Conservation (phyloP, 2,797 vertebrate species). For the Danio jaintianensis region DNA sequence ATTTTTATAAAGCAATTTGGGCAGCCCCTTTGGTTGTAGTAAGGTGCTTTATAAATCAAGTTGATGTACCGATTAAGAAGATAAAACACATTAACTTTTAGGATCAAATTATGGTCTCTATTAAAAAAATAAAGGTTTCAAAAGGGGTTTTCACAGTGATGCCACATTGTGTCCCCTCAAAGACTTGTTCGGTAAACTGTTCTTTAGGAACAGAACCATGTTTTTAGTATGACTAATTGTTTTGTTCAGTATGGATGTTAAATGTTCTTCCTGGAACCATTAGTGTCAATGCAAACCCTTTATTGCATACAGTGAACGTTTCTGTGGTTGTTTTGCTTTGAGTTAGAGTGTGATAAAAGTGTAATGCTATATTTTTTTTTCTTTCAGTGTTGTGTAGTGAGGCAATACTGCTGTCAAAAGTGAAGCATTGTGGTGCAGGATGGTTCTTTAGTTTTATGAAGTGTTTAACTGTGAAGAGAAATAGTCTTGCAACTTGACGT, state of each 20-base stretch:
- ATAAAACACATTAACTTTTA: too few relatives aligned
- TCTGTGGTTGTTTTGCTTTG: background rate
- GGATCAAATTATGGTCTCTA: too few relatives aligned
- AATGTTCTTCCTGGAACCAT: background rate
- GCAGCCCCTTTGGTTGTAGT: too few relatives aligned
- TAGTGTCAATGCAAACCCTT: background rate
- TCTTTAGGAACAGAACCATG: too few relatives aligned
- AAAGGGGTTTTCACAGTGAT: too few relatives aligned
- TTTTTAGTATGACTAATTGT: too few relatives aligned
- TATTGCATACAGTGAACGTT: background rate
- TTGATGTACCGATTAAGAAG: too few relatives aligned
- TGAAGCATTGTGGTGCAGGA: background rate
- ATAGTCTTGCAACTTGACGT: conserved; percentile 77
- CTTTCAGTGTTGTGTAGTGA: background rate
- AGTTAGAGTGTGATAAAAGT: background rate
- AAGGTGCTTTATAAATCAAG: too few relatives aligned
- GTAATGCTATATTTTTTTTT: background rate
- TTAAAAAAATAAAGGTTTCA: too few relatives aligned
- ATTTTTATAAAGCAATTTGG: too few relatives aligned
- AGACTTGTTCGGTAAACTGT: too few relatives aligned
- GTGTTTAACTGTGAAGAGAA: background rate
- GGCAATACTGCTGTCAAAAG: conserved; percentile 9
- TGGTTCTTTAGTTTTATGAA: background rate
- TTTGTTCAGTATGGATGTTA: background rate
- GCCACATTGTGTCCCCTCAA: too few relatives aligned